phyloP scores from a whole-genome alignment of 2,797 vertebrate species.

The Pseudomugil tenellus region DNA sequence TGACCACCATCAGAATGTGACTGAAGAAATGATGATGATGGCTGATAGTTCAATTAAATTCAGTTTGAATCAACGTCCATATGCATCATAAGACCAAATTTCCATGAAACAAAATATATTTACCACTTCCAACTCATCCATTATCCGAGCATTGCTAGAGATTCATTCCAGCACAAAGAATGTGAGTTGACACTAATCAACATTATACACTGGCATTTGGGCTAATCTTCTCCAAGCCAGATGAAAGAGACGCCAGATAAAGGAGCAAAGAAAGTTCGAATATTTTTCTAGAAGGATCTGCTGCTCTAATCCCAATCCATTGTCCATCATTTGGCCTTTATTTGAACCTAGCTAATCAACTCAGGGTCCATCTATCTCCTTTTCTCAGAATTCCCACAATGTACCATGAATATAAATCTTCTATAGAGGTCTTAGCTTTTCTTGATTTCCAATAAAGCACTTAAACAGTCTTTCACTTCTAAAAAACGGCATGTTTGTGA shows the following conservation, averaged over 20 bases:
- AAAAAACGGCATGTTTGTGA: not conserved
- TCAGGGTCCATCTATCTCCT: slow-evolving; percentile 5
- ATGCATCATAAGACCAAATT: slow-evolving; percentile 21
- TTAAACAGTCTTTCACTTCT: not conserved
- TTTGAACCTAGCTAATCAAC: slow-evolving; percentile 32
- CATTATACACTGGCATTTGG: slow-evolving; percentile 37
- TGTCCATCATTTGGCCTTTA: slow-evolving; percentile 48
- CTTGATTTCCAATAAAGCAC: not conserved
- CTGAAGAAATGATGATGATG: not conserved
- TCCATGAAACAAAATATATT: slow-evolving; percentile 1
- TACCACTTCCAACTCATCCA: slow-evolving; percentile 18
- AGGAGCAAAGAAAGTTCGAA: slow-evolving; percentile 36
- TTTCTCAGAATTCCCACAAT: slow-evolving; percentile 21
- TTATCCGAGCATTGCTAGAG: not conserved
- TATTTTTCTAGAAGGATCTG: slow-evolving; percentile 47
- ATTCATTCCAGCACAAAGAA: slow-evolving; percentile 21
- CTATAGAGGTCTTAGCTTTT: not conserved
- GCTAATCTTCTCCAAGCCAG: slow-evolving; percentile 50
- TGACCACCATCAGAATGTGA: not conserved
- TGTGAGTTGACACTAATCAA: slow-evolving; percentile 49
- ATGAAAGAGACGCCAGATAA: slow-evolving; percentile 55
- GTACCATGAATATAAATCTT: not conserved
- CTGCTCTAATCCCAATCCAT: slow-evolving; percentile 47
- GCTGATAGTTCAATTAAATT: not conserved
- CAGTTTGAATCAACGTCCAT: not conserved